These are phyloP conservation scores for Pomacea maculata DNA, from an alignment of 1,140 invertebrate genomes.

Conservation along the genomic window DNA sequence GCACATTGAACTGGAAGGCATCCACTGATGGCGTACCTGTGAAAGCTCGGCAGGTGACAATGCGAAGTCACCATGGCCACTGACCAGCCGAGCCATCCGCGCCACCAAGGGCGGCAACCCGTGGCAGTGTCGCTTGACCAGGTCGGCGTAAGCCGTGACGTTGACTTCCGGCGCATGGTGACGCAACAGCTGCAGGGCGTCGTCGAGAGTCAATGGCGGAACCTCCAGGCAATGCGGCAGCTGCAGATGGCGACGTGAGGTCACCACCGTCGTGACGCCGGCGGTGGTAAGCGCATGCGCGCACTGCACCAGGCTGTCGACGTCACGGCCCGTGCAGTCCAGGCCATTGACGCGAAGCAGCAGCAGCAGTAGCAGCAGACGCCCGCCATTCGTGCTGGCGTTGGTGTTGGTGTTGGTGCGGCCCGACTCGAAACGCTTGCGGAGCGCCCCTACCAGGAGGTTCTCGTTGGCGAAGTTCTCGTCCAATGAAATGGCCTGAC, in stretches of 20 bases:
- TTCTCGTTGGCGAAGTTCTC: conserved; percentile 4
- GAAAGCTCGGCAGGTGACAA: background rate
- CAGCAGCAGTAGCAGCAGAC: background rate
- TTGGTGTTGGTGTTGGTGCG: no score
- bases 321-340: background rate
- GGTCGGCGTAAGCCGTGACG: background rate
- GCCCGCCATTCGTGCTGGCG: background rate
- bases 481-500: conserved; percentile 13
- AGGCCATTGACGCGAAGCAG: background rate
- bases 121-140: background rate
- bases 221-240: background rate
- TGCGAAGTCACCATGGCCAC: background rate
- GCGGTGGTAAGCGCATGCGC: background rate
- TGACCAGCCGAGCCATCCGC: background rate
- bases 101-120: conserved; percentile 5
- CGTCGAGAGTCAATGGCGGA: background rate
- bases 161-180: conserved; percentile 11
- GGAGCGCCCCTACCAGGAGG: background rate
- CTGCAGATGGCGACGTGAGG: conserved; percentile 9
- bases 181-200: conserved; percentile 9
- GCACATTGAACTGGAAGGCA: no score
- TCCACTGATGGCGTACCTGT: background rate
- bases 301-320: background rate
- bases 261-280: conserved; percentile 14
- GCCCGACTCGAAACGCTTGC: background rate